Evolutionary conservation across 2,113 vertebrate species (phyloP).

Genomic region (Sisor rabdophorus): DNA sequence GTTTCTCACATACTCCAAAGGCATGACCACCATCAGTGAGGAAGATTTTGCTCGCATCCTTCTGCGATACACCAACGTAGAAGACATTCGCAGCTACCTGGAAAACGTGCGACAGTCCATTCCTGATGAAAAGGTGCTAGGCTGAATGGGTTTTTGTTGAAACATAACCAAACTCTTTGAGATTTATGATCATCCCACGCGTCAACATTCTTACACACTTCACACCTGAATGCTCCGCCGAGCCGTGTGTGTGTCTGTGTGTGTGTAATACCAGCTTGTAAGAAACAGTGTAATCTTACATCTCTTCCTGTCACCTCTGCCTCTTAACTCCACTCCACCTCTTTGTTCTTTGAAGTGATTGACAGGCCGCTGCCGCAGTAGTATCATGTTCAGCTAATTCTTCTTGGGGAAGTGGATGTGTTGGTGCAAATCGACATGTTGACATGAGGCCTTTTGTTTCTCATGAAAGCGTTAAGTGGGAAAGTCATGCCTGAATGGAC

Average conservation of each 20-base stretch:
- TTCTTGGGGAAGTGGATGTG: conserved; percentile 20
- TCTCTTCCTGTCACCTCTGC: conserved; percentile 35
- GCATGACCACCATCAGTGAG: conserved; percentile 96
- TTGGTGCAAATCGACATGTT: conserved; percentile 8
- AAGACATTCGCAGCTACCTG: conserved; percentile 91
- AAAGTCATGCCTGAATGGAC: not conserved
- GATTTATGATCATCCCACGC: not conserved
- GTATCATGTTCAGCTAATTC: conserved; percentile 27
- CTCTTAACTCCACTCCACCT: not conserved
- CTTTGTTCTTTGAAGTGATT: conserved; percentile 25
- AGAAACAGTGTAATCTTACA: conserved; percentile 43
- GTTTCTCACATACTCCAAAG: conserved; percentile 95
- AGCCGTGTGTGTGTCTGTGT: conserved; percentile 14
- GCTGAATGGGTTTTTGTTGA: not conserved
- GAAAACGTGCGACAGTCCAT: conserved; percentile 88
- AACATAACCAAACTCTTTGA: conserved; percentile 5
- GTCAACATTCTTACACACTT: not conserved
- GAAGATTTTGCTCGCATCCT: conserved; percentile 97
- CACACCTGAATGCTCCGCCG: conserved; percentile 35
- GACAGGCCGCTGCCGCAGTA: conserved; percentile 30
- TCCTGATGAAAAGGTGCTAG: conserved; percentile 89
- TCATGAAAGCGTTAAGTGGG: conserved; percentile 7
- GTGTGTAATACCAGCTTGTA: conserved; percentile 37
- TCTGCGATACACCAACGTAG: conserved; percentile 93
- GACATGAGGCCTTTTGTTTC: conserved; percentile 13